Base-by-base conservation (phyloP, 2,113 vertebrate species). In the Atherinomorus stipes region DNA sequence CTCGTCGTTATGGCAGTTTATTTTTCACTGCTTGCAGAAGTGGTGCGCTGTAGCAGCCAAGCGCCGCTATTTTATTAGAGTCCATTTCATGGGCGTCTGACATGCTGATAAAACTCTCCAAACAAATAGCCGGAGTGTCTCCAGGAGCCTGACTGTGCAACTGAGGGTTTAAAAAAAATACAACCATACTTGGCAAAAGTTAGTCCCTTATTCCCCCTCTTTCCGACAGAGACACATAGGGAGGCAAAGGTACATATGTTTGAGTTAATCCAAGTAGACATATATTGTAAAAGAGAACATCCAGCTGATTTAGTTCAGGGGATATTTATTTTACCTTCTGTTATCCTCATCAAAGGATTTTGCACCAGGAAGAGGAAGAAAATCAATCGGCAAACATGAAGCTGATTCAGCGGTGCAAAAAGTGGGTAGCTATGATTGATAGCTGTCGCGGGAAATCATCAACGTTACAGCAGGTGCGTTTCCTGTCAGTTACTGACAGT, bases 91-190 rank as follows among this genome's bases (percentile, higher is more conserved):
- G 71, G 75, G 60, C 45, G 44, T 74, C 60, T 84, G 64, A 90
- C 66, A 81, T 84, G 71, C 78, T 78, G 81, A 88, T 90, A 81
- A 88, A 88, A 83, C 73, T 69, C 72, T 84, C 64, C 66, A 88
- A 89, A 88, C 68, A 88, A 90, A 88, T 69, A 76, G 56, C 64
- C 71, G 26, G 54, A 84, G 61, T 85, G 77, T 86, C 77, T 85
- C 86, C 76, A 74, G 80, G 64, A 89, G 59, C 72, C 63, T 76
- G 64, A 25, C 74, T 77, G 84, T 82, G 75, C 85, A 91, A 91
- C 86, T 91, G 84, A 84, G 66, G 77, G n/a, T n/a, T n/a, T n/a
- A n/a, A n/a, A n/a, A n/a, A n/a, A n/a, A 77, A 75, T 38, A 47
- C 54, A 84, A 57, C 42, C 50, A 64, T 60, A 76, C 62, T 85